A percentile compares a stretch with the other conserved stretches of the same genome.
Conservation (phyloP, 2,113 vertebrate genomes). For the Cavia aperea region DNA sequence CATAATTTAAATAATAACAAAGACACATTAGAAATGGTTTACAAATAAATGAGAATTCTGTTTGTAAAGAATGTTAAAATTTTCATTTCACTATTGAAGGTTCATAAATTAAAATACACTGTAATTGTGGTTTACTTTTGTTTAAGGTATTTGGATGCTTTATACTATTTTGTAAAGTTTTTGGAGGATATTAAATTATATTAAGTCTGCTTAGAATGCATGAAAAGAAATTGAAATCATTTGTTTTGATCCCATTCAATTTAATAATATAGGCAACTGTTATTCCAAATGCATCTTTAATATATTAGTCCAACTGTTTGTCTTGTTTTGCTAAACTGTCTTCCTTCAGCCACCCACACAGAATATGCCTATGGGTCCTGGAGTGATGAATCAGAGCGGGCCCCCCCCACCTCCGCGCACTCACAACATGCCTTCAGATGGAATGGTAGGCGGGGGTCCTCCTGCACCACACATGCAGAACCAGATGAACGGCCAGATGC, state of each 20-base stretch:
- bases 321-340: constrained; percentile 77
- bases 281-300: constrained; percentile 63
- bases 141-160: constrained; percentile 23
- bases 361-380: constrained; percentile 97
- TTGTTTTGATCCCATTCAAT: constrained; percentile 44
- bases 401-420: constrained; percentile 91
- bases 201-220: not conserved
- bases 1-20: not conserved
- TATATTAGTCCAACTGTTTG: constrained; percentile 72
- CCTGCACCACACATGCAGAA: constrained; percentile 96
- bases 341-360: constrained; percentile 93
- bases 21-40: constrained; percentile 8
- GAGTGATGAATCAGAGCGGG: constrained; percentile 94
- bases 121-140: not conserved
- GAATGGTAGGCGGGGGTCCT: constrained; percentile 92
- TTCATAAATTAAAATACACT: constrained; percentile 2
- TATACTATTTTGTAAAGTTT: constrained; percentile 47
- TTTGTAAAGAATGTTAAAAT: constrained; percentile 1
- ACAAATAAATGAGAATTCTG: constrained; percentile 7
- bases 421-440: constrained; percentile 95
- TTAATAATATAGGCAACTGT: constrained; percentile 64
- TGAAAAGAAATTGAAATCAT: constrained; percentile 23
- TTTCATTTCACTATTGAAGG: constrained; percentile 31
- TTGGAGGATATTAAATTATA: constrained; percentile 39
- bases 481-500: constrained; percentile 99